Evolutionary conservation across 1,140 invertebrate genomes (phyloP).

Genomic region (Leucophenga varia): DNA sequence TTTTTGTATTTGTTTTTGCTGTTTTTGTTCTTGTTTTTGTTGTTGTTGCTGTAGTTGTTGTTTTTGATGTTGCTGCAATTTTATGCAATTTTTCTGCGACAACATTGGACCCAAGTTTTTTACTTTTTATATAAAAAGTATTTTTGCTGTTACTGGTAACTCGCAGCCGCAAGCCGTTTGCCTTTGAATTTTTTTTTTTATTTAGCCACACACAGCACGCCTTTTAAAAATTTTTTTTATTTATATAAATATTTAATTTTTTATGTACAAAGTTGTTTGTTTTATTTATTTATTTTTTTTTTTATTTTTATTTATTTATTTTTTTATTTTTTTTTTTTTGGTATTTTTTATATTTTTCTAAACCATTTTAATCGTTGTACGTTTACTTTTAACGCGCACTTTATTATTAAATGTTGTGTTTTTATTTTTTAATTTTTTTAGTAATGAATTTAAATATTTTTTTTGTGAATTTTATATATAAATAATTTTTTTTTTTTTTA

Average conservation of each 20-base stretch:
- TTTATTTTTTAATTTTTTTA: neutral
- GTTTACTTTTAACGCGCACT: no score
- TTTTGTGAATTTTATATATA: neutral
- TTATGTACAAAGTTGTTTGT: conserved; percentile 33
- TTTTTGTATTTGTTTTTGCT: conserved; percentile 7
- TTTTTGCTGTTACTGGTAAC: conserved; percentile 17
- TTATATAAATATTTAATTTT: no score
- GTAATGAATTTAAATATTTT: neutral
- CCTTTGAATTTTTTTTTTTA: no score
- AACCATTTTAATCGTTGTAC: neutral
- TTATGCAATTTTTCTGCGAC: conserved; percentile 49
- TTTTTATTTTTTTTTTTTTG: neutral
- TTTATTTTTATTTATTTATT: conserved; percentile 3
- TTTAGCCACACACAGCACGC: no score
- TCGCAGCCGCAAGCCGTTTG: conserved; percentile 12
- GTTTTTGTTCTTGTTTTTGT: conserved; percentile 12
- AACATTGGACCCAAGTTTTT: conserved; percentile 46
- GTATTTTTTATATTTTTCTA: neutral
- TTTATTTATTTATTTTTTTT: conserved; percentile 24
- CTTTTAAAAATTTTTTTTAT: no score
- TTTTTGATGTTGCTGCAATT: conserved; percentile 30
- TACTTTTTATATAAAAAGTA: conserved; percentile 28
- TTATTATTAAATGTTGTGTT: neutral
- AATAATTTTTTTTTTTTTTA: neutral
- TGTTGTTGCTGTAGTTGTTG: conserved; percentile 21